Base-by-base conservation (phyloP, 2,888 invertebrate genomes). In the Platycnemis pennipes region DNA sequence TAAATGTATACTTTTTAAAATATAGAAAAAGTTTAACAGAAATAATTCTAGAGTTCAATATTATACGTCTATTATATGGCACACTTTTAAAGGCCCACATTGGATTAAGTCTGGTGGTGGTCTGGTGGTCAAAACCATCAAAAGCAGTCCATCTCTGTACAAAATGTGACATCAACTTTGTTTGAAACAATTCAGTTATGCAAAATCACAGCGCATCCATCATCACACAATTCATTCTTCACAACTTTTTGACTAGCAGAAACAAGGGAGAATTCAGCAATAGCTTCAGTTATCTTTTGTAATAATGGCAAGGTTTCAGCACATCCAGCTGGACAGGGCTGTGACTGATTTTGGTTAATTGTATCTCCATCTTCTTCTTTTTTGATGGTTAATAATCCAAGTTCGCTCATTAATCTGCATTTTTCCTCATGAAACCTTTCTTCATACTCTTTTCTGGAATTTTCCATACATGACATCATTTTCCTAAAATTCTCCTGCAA, bases 341-440 rank as follows among this genome's bases (percentile, higher is more conserved):
- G 13, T 16, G n/a, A n/a, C 42, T n/a, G 11, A 16, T 44, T 44
- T 44, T n/a, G 26, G 42, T 16, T 37, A 5, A 37, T 26, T 19
- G 45, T 26, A 56, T 16, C 37, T 19, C 7, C 42, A 45, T 26
- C 26, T 13, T 63, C 56, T 44, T 69, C 91, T 11, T 5, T 69
- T 42, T 91, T 69, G n/a, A 45, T n/a, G 0, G 13, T 2, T 13
- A 13, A 26, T n/a, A 91, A 44, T 7, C 91, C 63, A 37, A 69
- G 91, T 13, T 91, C 63, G 69, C 44, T 69, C 69, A 45, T 45
- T 44, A 91, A 69, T 91, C 69, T 42, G 7, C 26, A n/a, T n/a
- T 91, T 91, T 69, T 91, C 91, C 42, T 42, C n/a, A 26, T 44
- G 7, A 26, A 91, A 91, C 69, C 19, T 91, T 26, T 91, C 91